Conservation (phyloP, 1,140 invertebrate genomes). For the Papilio xuthus region DNA sequence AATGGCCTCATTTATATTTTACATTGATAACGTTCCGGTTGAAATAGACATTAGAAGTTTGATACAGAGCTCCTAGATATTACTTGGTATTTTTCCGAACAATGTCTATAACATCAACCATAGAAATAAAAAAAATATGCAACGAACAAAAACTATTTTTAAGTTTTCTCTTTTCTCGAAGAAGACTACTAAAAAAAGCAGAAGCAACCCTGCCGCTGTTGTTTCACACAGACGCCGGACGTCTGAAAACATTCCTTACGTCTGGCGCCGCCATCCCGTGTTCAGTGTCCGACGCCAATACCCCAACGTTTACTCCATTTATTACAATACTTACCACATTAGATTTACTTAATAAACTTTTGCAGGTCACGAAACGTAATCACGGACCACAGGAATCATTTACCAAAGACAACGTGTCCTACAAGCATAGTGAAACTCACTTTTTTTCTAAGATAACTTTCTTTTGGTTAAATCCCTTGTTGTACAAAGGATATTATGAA, state of each 20-base stretch:
- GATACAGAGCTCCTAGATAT: too few species aligned
- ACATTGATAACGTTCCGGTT: too few species aligned
- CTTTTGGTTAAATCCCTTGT: conserved; percentile 88
- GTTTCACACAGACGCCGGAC: conserved; percentile 15
- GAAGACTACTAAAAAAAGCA: neutral
- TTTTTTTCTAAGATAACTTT: conserved; percentile 89
- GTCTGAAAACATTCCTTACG: conserved; percentile 31
- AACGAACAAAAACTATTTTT: neutral
- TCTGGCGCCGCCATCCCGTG: conserved; percentile 27
- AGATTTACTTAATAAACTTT: conserved; percentile 31
- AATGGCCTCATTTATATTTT: too few species aligned
- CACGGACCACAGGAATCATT: conserved; percentile 51
- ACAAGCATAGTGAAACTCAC: conserved; percentile 83
- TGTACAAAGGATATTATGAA: conserved; percentile 84
- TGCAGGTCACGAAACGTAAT: conserved; percentile 66
- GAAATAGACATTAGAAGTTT: too few species aligned
- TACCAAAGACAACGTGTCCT: conserved; percentile 58
- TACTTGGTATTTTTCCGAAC: neutral
- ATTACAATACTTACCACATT: neutral
- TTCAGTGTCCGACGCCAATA: conserved; percentile 3
- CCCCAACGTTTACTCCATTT: neutral
- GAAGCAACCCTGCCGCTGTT: conserved; percentile 22
- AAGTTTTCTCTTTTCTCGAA: neutral
- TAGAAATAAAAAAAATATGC: neutral
- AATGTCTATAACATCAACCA: neutral